A percentile compares a stretch with the other conserved stretches of the same genome.
Conservation (phyloP, 2,113 vertebrate species). For the Acanthisitta chloris region DNA sequence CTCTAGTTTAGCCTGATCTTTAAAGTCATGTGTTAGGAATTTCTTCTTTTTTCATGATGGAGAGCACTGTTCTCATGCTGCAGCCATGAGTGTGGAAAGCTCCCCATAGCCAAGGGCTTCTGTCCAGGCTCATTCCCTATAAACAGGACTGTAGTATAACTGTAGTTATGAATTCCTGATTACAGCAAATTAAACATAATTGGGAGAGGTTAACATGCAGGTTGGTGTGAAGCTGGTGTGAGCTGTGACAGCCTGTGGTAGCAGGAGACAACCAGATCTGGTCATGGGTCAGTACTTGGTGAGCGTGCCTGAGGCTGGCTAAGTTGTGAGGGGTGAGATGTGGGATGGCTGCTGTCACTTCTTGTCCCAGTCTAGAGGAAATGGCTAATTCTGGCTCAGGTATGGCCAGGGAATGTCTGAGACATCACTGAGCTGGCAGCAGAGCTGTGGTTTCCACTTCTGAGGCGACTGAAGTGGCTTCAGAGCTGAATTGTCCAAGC, state of each 20-base stretch:
- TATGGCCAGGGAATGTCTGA: not conserved
- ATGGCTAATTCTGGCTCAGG: not conserved
- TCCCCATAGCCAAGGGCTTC: not conserved
- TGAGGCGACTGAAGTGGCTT: not conserved
- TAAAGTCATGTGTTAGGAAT: not conserved
- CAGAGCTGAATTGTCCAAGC: not conserved
- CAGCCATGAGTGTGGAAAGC: not conserved
- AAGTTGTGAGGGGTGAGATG: not conserved
- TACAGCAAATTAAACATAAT: not conserved
- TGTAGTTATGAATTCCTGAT: not conserved
- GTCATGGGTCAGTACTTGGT: not conserved
- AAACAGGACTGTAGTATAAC: not conserved
- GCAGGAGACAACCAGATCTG: not conserved
- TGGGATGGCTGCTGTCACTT: not conserved
- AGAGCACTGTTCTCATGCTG: not conserved
- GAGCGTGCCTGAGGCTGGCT: not conserved
- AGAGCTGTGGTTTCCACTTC: not conserved
- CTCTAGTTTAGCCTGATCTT: not conserved
- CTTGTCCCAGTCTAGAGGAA: not conserved
- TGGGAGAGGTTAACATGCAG: fast-evolving
- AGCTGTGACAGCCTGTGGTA: not conserved
- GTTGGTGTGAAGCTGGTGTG: not conserved
- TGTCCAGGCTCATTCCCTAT: not conserved
- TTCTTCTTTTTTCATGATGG: not conserved
- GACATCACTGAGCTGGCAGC: not conserved